A percentile compares a stretch with the other conserved stretches of the same genome.
Evolutionary conservation across 2,113 vertebrate genomes (phyloP).

Genomic region (Murina feae): DNA sequence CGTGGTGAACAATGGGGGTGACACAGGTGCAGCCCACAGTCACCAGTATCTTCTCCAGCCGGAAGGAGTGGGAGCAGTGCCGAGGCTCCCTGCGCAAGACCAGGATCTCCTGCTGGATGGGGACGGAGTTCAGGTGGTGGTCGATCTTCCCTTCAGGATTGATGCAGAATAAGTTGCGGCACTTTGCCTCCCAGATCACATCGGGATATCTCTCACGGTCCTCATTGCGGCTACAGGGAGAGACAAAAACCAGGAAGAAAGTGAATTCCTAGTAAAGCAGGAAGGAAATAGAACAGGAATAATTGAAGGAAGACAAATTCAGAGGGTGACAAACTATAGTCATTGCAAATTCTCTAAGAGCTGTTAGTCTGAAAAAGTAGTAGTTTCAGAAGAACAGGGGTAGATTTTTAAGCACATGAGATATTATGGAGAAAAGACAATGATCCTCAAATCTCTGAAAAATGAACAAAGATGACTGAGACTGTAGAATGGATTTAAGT

Average conservation of each 20-base stretch:
- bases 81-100: conserved; percentile 73
- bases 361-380: not conserved
- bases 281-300: not conserved
- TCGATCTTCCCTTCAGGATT: conserved; percentile 36
- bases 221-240: conserved; percentile 65
- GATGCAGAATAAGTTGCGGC: conserved; percentile 70
- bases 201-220: conserved; percentile 78
- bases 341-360: not conserved
- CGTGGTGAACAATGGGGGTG: conserved; percentile 57
- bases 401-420: not conserved
- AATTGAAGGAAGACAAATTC: not conserved
- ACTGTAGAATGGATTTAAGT: not conserved
- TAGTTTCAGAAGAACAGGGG: not conserved
- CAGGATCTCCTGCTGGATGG: conserved; percentile 82
- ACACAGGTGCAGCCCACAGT: conserved; percentile 81
- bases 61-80: conserved; percentile 72
- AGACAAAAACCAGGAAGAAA: conserved; percentile 12
- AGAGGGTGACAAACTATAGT: not conserved
- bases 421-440: not conserved
- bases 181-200: conserved; percentile 74
- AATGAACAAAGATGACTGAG: not conserved
- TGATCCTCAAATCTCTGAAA: not conserved
- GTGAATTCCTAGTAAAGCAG: not conserved
- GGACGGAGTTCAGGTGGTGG: conserved; percentile 71
- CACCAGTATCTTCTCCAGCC: conserved; percentile 78